Base-by-base conservation (phyloP, 2,113 vertebrate species). In the Ondatra zibethicus region DNA sequence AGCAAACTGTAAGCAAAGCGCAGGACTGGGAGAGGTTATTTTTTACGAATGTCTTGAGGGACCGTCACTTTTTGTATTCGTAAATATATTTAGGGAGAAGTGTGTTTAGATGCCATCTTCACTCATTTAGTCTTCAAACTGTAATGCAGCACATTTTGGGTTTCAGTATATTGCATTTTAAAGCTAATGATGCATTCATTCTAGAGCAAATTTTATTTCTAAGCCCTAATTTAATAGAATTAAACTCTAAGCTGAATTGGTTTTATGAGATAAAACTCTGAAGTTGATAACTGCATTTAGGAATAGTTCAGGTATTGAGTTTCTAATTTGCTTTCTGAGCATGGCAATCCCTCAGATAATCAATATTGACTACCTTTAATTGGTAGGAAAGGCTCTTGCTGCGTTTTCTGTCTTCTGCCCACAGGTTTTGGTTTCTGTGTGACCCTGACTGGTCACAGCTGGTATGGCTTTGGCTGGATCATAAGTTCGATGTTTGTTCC, bases 191-290 rank as follows among this genome's bases (percentile, higher is more conserved):
- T 98, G 98, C 98, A 98, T 99, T 98, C 98, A 98, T 98, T 98
- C 97, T 98, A 95, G 98, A 98, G 98, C 98, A 98, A 99, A 99
- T 98, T 98, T 99, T 99, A 98, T 98, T 98, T 98, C 98, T 98
- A 98, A 99, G 98, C 97, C 97, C 98, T 98, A 98, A 99, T 99
- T 99, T 99, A 99, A 98, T 98, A 98, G 98, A 98, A 99, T 99
- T 99, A 99, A 98, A 98, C 98, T 98, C 98, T 98, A 98, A 99
- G 98, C 98, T 98, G 98, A 98, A 98, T 98, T 98, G 98, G 98
- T 98, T 99, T 99, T 98, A 98, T 98, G 98, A 98, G 98, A 99
- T 98, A 98, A 99, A 98, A 98, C 98, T 98, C 98, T 98, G 98
- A 98, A 98, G 98, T 99, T 99, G 98, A 98, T 99, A 98, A 99